Conservation (phyloP, 1,140 invertebrate genomes). For the Drosophila asahinai region DNA sequence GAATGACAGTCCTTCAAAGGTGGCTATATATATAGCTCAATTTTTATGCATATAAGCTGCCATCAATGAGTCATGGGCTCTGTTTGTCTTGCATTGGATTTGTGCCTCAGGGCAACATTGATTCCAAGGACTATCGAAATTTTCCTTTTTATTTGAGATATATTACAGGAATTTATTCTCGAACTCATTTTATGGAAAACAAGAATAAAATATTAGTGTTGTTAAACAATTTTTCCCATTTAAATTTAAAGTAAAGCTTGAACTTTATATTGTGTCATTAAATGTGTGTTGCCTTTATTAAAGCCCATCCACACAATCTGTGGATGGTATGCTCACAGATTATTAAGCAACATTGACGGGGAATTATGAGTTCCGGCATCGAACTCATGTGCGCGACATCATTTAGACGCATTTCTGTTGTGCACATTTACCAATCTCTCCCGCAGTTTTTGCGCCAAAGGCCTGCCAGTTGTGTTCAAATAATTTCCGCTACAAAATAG, state of each 20-base stretch:
- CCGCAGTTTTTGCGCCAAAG: neutral
- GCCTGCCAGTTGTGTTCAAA: constrained; percentile 57
- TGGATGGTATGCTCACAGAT: neutral
- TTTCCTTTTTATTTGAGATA: too few species aligned
- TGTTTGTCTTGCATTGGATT: constrained; percentile 9
- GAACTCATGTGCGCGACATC: constrained; percentile 14
- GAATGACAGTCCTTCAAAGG: constrained; percentile 60
- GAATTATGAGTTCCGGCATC: constrained; percentile 17
- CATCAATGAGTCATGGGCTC: constrained; percentile 48
- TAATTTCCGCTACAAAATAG: constrained; percentile 72
- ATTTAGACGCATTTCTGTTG: constrained; percentile 10
- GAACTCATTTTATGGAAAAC: too few species aligned
- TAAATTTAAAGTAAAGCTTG: neutral
- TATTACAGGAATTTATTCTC: too few species aligned
- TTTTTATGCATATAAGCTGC: constrained; percentile 57
- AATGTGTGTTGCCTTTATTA: neutral
- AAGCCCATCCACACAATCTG: neutral
- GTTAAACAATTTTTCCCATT: neutral
- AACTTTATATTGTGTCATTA: neutral
- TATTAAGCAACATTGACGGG: constrained; percentile 13
- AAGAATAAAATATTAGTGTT: neutral
- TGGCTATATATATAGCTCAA: constrained; percentile 51
- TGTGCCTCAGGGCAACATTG: neutral
- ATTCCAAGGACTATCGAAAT: neutral
- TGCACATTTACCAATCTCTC: constrained; percentile 19